Evolutionary conservation across 2,113 vertebrate species (phyloP), one percentile per base, ranked within the genome.

Genomic region (Elgaria multicarinata): DNA sequence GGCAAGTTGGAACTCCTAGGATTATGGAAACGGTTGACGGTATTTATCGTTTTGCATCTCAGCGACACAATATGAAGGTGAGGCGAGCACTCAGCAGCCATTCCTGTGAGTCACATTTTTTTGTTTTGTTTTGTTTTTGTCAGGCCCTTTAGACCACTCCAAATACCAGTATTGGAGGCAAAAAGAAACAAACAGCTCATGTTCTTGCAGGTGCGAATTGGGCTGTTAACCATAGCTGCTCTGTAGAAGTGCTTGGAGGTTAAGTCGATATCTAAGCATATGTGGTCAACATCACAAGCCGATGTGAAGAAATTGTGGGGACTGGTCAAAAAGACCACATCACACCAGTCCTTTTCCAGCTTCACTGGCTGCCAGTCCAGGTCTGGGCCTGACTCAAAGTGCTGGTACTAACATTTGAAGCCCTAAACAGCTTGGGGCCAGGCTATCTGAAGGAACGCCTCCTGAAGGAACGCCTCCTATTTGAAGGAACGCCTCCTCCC

Each of bases 1-100:
- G 96, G 92, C 97, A 97, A 96, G 97, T 96, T 75, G 85, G 92
- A 95, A 95, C 97, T 97, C 92, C 87, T 76, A 89, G 94, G 83
- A 92, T 91, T 39, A 71, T 74, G 92, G 96, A 94, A 95, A 88
- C 80, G 58, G 86, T 91, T 80, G 85, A 89, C 77, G 24, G 71
- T 77, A 46, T 83, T 83, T 83, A 88, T 91, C 90, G 94, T 92
- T 93, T 94, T 87, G 14, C 93, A 88, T 96, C 96, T 95, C 92
- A 91, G 94, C 90, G 93, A 96, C 95, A 97, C 96, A 96, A 96
- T 96, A 90, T 94, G 93, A 97, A 97, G 97, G 97, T 97, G 96
- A 97, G 97, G 97, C 94, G 96, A 94, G 96, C 94, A 93, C 92
- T 96, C 93, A 94, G 94, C 96, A 97, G 95, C 93, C 94, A 94